These are phyloP conservation scores for Taxidea taxus DNA, from an alignment of 2,113 vertebrate genomes.

Conservation along the genomic window DNA sequence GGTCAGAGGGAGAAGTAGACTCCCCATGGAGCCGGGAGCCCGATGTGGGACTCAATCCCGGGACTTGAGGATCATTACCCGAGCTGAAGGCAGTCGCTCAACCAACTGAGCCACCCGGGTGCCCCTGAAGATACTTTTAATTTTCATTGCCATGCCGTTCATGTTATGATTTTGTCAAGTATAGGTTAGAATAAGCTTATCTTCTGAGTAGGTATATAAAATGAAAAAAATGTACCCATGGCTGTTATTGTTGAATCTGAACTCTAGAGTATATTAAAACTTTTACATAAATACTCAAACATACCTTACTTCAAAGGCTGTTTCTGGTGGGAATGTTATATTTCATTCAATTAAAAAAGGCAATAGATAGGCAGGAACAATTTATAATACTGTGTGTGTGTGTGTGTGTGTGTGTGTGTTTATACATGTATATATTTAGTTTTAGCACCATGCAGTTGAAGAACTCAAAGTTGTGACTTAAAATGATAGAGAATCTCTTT, in stretches of 20 bases:
- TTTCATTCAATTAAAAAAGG: neutral
- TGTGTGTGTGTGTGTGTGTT: neutral
- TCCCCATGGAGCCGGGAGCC: no score
- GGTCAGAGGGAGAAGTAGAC: no score
- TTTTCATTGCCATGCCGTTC: neutral
- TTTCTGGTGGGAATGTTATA: neutral
- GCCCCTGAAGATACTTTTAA: neutral
- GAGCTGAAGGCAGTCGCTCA: no score
- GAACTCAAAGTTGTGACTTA: neutral
- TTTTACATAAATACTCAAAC: neutral
- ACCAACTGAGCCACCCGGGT: no score
- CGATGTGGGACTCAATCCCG: no score
- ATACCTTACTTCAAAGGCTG: neutral
- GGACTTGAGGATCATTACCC: no score
- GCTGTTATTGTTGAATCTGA: conserved; percentile 19
- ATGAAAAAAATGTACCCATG: neutral
- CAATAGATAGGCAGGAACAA: neutral
- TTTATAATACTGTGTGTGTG: neutral
- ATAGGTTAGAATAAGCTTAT: neutral
- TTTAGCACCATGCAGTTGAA: neutral
- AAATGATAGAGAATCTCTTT: neutral
- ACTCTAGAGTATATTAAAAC: neutral
- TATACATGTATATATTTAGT: neutral
- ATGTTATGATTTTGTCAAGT: neutral
- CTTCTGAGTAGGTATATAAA: neutral